These are phyloP conservation scores for Tinamus guttatus DNA, from an alignment of 2,113 vertebrate genomes.

Conservation along the genomic window DNA sequence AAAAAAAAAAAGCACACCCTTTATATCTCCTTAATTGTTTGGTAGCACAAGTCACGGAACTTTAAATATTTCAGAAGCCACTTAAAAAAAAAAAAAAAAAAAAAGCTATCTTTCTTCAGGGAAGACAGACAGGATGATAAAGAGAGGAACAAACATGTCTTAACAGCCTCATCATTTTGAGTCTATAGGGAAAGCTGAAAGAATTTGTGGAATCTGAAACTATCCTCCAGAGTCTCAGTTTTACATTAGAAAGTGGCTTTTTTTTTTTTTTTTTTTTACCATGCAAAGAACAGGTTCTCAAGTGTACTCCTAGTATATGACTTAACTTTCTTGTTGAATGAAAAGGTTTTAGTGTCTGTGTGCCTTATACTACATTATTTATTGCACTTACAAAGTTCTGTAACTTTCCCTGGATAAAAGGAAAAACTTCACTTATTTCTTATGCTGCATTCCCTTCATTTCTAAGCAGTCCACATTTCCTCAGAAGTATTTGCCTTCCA, in stretches of 20 bases:
- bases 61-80: constrained; percentile 20
- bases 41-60: not conserved
- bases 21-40: not conserved
- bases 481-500: not conserved
- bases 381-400: not conserved
- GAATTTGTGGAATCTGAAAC: constrained; percentile 15
- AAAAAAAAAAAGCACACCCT: not conserved
- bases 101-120: not conserved
- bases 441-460: not conserved
- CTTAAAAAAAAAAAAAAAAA: not conserved
- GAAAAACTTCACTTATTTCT: not conserved
- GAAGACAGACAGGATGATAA: not conserved
- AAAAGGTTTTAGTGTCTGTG: not conserved
- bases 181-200: constrained; percentile 5
- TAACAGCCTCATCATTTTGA: not conserved
- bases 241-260: not conserved
- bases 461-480: not conserved
- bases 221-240: constrained; percentile 18
- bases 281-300: constrained; percentile 26
- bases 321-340: not conserved
- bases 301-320: not conserved
- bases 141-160: not conserved
- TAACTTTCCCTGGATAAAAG: not conserved
- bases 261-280: not conserved
- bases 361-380: not conserved